These are phyloP conservation scores for Fissipunctia ypsillon DNA, from an alignment of 2,888 invertebrate genomes.

Conservation along the genomic window DNA sequence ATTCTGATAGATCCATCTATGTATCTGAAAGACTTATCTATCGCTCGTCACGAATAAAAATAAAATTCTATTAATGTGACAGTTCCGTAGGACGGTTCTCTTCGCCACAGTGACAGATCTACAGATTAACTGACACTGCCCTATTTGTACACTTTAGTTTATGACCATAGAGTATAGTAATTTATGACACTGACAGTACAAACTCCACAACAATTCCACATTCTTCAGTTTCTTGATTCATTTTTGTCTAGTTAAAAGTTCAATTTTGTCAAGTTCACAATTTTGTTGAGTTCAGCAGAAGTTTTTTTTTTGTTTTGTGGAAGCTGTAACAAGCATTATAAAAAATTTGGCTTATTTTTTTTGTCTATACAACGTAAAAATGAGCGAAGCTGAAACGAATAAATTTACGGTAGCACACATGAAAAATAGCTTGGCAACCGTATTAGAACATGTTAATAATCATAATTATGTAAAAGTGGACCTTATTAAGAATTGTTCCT, in stretches of 20 bases:
- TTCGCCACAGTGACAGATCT: too few relatives aligned
- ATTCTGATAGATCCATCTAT: too few relatives aligned
- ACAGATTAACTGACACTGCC: too few relatives aligned
- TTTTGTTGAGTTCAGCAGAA: not conserved
- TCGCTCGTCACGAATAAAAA: too few relatives aligned
- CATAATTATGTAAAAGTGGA: constrained; percentile 80
- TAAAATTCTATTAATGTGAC: too few relatives aligned
- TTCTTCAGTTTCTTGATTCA: not conserved
- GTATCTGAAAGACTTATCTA: too few relatives aligned
- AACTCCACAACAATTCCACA: not conserved
- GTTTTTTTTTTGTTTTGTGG: constrained; percentile 10
- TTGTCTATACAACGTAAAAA: too few relatives aligned
- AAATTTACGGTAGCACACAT: constrained; percentile 35
- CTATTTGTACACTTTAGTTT: too few relatives aligned
- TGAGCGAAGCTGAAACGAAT: constrained; percentile 30
- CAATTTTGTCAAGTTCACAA: too few relatives aligned
- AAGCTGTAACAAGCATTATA: not conserved
- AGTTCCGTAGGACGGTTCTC: too few relatives aligned
- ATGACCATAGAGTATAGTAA: too few relatives aligned
- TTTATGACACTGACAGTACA: too few relatives aligned
- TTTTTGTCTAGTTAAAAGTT: not conserved
- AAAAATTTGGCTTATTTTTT: not conserved
- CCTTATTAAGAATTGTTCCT: constrained; percentile 74
- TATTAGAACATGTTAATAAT: constrained; percentile 75
- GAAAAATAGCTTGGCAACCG: constrained; percentile 65